Base-by-base conservation (phyloP, 2,113 vertebrate species). In the Spilogale gracilis region DNA sequence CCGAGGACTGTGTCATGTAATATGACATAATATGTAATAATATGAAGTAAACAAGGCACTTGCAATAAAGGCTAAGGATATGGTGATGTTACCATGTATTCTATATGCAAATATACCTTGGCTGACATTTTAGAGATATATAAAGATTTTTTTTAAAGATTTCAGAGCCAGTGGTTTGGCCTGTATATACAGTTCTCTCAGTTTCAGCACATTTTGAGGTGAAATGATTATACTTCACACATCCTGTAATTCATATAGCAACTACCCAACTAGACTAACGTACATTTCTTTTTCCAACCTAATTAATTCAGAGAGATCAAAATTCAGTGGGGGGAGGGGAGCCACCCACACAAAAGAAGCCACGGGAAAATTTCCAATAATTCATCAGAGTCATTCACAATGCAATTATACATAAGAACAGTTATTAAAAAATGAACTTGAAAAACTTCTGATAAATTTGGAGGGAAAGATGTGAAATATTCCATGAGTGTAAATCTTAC, bases 291-390 rank as follows among this genome's bases (percentile, higher is more conserved):
- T 45, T 63, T 91, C 23, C 23, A 78, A 76, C 27, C 20, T 95
- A 71, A 65, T 88, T 94, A 91, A 60, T 83, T 45, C 6, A 85
- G 79, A 96, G 85, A 60, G 3, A 79, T 89, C 14, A 84, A 95
- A 80, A 94, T 80, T 27, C 43, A 25, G 30, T 18, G 45, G 52
- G 20, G 27, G 69, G 69, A 71, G 60, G 23, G 32, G 67, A 58
- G 80, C 63, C 80, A 45, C 14, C 23, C 45, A 43, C 10, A 69
- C 43, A 96, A 65, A 92, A 81, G 71, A 8, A 52, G 67, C 38
- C 60, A 80, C 81, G 50, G 18, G 56, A 85, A 50, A 18, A 1
- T 45, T 82, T 82, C 6, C 23, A 25, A 7, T 81, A 93, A 61
- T 52, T 38, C 10, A 84, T 81, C 71, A 88, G 38, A 79, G 18